A percentile compares a stretch with the other conserved stretches of the same genome.
Conservation (phyloP, 2,888 invertebrate genomes). For the Eudemis profundana region DNA sequence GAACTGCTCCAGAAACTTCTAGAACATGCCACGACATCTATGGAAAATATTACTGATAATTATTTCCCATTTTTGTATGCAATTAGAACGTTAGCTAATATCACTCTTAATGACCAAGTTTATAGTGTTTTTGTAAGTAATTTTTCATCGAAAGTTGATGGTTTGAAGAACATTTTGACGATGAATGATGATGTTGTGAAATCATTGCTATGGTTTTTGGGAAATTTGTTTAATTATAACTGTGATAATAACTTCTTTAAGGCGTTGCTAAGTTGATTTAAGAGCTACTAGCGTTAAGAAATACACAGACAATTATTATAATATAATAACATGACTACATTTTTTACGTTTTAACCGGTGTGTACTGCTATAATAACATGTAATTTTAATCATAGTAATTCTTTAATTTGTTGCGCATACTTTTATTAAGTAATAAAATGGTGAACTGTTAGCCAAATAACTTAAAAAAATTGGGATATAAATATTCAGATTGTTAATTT, state of each 20-base stretch:
- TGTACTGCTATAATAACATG: no score
- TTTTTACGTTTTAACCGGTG: no score
- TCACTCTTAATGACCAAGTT: slow-evolving; percentile 48
- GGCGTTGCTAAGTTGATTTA: slow-evolving; percentile 46
- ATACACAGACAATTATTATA: no score
- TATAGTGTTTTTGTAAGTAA: slow-evolving; percentile 53
- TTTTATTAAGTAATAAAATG: no score
- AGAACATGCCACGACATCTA: slow-evolving; percentile 49
- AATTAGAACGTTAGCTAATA: slow-evolving; percentile 67
- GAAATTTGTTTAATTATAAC: slow-evolving; percentile 64
- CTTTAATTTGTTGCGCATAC: no score
- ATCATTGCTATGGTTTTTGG: slow-evolving; percentile 68
- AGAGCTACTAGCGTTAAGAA: background rate
- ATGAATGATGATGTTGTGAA: slow-evolving; percentile 48
- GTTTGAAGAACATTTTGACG: slow-evolving; percentile 53
- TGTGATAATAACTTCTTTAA: slow-evolving; percentile 55
- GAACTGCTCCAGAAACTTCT: slow-evolving; percentile 55
- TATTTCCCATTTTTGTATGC: slow-evolving; percentile 58
- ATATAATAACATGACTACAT: no score
- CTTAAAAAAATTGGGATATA: no score
- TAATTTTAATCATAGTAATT: no score
- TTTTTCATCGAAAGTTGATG: slow-evolving; percentile 50
- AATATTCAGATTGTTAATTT: no score
- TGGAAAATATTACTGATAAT: slow-evolving; percentile 48
- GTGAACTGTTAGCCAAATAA: no score